Conservation (phyloP, 2,113 vertebrate species). For the Ictalurus punctatus region DNA sequence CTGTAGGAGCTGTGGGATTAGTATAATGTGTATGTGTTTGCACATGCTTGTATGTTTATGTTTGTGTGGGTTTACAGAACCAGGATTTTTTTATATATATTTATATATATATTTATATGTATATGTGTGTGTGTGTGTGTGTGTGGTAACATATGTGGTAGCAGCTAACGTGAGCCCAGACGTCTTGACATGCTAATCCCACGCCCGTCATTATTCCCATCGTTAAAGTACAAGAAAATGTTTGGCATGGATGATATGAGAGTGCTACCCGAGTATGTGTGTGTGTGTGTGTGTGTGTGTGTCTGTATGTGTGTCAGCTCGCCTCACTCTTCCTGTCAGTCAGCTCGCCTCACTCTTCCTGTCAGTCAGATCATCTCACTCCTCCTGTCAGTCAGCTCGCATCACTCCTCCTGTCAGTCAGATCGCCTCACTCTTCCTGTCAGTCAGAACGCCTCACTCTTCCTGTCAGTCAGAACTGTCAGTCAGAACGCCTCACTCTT, state of each 20-base stretch:
- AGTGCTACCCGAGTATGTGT: not conserved
- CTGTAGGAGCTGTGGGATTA: not conserved
- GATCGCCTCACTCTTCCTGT: too few species aligned
- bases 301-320: too few species aligned
- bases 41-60: not conserved
- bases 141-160: too few species aligned
- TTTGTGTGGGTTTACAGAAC: not conserved
- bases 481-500: too few species aligned
- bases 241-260: not conserved
- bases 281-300: not conserved
- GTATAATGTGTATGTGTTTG: not conserved
- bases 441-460: too few species aligned
- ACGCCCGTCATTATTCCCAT: not conserved
- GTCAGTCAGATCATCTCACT: too few species aligned
- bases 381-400: too few species aligned
- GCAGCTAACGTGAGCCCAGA: not conserved
- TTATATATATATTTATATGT: not conserved
- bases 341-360: too few species aligned
- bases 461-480: too few species aligned
- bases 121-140: not conserved
- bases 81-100: not conserved
- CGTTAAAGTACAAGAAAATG: not conserved
- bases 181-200: not conserved
- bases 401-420: too few species aligned
- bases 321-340: too few species aligned